Base-by-base conservation (phyloP, 2,888 invertebrate species). In the Hoplodrina blanda region DNA sequence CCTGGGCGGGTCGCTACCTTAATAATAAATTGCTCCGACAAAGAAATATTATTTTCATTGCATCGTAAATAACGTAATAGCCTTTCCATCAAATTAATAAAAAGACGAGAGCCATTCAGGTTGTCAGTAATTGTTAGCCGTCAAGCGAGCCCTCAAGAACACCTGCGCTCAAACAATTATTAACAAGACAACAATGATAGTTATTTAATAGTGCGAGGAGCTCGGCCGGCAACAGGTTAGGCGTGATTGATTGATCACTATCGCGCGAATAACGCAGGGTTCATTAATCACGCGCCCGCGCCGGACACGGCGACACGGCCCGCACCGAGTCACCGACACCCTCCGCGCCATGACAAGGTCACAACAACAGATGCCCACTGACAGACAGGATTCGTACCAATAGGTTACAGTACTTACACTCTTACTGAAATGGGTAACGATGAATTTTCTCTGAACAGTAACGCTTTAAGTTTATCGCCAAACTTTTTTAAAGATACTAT, bases 181-280 rank as follows among this genome's bases (percentile, higher is more conserved):
- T 69, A 71, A 82, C 84, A 81, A 78, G 75, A 68, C 57, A 77
- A 70, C 73, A 85, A 73, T 79, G 73, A 85, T 69, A 85, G 69
- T 70, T 63, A 69, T 76, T 78, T 73, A 85, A 81, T 78, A 78
- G 85, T 71, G 66, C 55, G 61, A 44, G 63, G 62, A 75, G 49
- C 66, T 69, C 25, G 41, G 33, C 49, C 53, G 66, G 86, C 89
- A 91, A 90, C 89, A 91, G 87, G 90, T 90, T 76, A 86, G 81
- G 46, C 75, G 84, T 87, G 89, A 88, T 87, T 85, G 86, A 85
- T 85, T 88, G 89, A 88, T 89, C 84, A 84, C 85, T 83, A 82
- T 78, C 80, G 80, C 87, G 87, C 87, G 81, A 88, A 88, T 87
- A 88, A 86, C 84, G 81, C 81, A 76, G 78, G 65, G 81, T 65